Conservation (phyloP, 2,888 invertebrate species). For the Gandaritis pyraliata region DNA sequence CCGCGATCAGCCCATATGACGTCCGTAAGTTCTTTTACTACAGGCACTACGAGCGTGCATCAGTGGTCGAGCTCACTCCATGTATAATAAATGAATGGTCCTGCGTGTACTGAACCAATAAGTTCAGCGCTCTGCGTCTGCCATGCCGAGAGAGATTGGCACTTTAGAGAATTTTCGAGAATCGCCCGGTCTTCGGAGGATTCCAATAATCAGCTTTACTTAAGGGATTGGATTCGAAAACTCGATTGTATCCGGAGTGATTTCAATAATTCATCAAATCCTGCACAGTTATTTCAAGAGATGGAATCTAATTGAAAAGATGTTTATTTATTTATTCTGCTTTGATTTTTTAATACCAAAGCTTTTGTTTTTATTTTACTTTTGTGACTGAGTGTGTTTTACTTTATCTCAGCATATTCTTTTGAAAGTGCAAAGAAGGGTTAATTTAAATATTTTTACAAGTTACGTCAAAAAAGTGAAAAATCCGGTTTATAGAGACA, state of each 20-base stretch:
- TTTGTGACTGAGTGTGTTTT: neutral
- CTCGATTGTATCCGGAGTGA: slow-evolving; percentile 78
- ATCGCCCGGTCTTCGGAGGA: slow-evolving; percentile 65
- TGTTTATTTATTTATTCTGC: slow-evolving; percentile 54
- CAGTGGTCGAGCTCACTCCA: slow-evolving; percentile 39
- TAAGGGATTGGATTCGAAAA: slow-evolving; percentile 81
- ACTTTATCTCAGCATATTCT: too few relatives aligned
- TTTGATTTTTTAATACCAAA: slow-evolving; percentile 9
- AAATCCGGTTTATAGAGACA: too few relatives aligned
- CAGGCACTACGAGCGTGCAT: slow-evolving; percentile 36
- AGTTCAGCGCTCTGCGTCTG: slow-evolving; percentile 64
- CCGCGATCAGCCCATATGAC: neutral
- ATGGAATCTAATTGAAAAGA: slow-evolving; percentile 59
- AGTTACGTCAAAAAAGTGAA: too few relatives aligned
- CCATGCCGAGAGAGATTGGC: slow-evolving; percentile 72
- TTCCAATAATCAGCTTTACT: slow-evolving; percentile 82
- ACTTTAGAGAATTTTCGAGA: slow-evolving; percentile 75
- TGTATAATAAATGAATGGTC: slow-evolving; percentile 72
- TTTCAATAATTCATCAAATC: slow-evolving; percentile 81
- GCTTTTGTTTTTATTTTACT: neutral
- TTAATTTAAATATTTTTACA: too few relatives aligned
- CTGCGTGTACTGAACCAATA: slow-evolving; percentile 69
- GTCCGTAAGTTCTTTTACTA: slow-evolving; percentile 42
- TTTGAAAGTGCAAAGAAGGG: too few relatives aligned
- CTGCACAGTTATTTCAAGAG: slow-evolving; percentile 60